Conservation (phyloP, 2,113 vertebrate species). For the Pedionomus torquatus region DNA sequence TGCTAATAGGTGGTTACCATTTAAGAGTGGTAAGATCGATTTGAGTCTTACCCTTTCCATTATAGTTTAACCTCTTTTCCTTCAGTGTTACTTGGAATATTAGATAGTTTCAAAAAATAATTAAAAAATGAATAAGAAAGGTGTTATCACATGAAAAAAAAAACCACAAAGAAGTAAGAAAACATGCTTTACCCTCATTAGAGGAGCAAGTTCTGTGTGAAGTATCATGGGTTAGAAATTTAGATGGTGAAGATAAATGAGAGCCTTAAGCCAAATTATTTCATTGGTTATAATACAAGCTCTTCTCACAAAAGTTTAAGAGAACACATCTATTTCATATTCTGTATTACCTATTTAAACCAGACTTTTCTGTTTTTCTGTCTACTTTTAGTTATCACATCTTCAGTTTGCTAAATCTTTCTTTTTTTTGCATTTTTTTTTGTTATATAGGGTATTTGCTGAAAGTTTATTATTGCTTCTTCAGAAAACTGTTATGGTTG, state of each 20-base stretch:
- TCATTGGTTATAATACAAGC: not conserved
- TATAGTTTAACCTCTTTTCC: not conserved
- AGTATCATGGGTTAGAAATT: not conserved
- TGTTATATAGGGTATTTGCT: not conserved
- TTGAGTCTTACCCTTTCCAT: not conserved
- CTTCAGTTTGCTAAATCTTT: not conserved
- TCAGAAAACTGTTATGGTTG: not conserved
- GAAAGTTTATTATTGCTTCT: not conserved
- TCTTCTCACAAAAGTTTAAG: not conserved
- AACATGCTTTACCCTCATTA: not conserved
- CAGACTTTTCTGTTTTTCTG: not conserved
- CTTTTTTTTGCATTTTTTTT: not conserved
- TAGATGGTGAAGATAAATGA: not conserved
- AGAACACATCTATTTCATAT: not conserved
- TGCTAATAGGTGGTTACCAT: not conserved
- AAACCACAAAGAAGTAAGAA: not conserved
- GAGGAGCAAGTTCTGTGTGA: not conserved
- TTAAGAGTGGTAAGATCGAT: not conserved
- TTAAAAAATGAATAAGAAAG: not conserved
- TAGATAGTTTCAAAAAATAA: not conserved
- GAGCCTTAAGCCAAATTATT: not conserved
- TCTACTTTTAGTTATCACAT: not conserved
- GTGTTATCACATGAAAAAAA: not conserved
- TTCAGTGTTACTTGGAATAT: not conserved
- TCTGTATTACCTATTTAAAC: not conserved